These are phyloP conservation scores for Danaus chrysippus DNA, from an alignment of 2,888 invertebrate genomes.

Conservation along the genomic window DNA sequence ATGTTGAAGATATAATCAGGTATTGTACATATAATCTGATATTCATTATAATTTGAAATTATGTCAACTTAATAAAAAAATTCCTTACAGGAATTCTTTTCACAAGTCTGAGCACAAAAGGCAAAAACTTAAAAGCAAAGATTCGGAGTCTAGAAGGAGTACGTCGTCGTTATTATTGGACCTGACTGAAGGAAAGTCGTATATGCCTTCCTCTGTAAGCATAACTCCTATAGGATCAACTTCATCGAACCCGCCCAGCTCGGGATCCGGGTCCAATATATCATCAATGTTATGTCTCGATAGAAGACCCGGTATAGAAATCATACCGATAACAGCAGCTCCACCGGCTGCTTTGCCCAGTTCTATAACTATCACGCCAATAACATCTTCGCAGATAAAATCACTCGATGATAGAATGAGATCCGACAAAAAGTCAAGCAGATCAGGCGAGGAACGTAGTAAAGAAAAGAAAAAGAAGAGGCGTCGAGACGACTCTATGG, in stretches of 20 bases:
- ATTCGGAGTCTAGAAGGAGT: constrained; percentile 70
- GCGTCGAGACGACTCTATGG: constrained; percentile 87
- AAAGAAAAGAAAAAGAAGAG: constrained; percentile 87
- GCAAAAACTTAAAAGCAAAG: constrained; percentile 80
- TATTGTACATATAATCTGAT: constrained; percentile 74
- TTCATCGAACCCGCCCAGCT: constrained; percentile 80
- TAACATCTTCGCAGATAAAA: constrained; percentile 79
- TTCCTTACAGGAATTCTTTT: constrained; percentile 75
- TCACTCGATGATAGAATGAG: constrained; percentile 67
- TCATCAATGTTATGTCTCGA: constrained; percentile 83
- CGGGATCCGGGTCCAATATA: constrained; percentile 79
- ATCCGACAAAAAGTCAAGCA: constrained; percentile 70
- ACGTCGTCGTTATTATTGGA: constrained; percentile 71
- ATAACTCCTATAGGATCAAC: constrained; percentile 70
- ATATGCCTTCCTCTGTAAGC: constrained; percentile 75
- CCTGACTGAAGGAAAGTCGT: constrained; percentile 77
- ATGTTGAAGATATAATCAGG: constrained; percentile 81
- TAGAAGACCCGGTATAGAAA: constrained; percentile 88
- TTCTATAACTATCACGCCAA: constrained; percentile 93
- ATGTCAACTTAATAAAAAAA: constrained; percentile 1
- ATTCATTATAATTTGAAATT: constrained; percentile 26
- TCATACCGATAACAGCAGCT: constrained; percentile 86
- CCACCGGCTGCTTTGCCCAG: constrained; percentile 84
- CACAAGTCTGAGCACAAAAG: constrained; percentile 79
- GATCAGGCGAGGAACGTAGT: constrained; percentile 67